These are phyloP conservation scores for Palythoa grandis DNA, from an alignment of 92 coral and sea anemone species.

Conservation along the genomic window DNA sequence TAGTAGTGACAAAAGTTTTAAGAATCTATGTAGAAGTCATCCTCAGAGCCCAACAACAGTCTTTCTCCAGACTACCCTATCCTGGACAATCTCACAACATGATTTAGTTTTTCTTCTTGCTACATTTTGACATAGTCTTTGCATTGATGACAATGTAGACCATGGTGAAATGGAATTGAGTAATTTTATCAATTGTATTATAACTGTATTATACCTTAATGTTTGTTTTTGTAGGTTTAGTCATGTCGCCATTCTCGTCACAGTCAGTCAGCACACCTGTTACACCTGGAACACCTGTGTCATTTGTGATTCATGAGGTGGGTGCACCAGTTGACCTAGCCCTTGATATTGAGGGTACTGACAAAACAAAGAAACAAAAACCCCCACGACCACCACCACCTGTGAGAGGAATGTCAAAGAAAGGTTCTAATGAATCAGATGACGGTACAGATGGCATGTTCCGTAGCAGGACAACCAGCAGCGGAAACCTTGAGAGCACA, in stretches of 20 bases:
- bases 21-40: too few species aligned
- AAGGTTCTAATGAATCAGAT: constrained; percentile 50
- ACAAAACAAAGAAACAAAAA: constrained; percentile 64
- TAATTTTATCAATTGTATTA: too few species aligned
- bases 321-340: constrained; percentile 45
- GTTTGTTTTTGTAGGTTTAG: constrained; percentile 54
- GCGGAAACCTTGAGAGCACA: constrained; percentile 42
- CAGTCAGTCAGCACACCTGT: constrained; percentile 62
- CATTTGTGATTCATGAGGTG: constrained; percentile 65
- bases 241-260: constrained; percentile 63
- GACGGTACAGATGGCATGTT: constrained; percentile 62
- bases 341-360: constrained; percentile 51
- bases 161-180: too few species aligned
- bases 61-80: too few species aligned
- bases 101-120: too few species aligned
- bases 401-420: constrained; percentile 49
- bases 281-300: constrained; percentile 76
- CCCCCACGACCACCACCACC: constrained; percentile 85
- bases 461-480: constrained; percentile 55
- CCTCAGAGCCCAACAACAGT: too few species aligned
- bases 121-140: too few species aligned
- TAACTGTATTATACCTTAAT: not conserved
- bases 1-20: too few species aligned
- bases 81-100: too few species aligned
- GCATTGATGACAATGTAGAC: too few species aligned